These are phyloP conservation scores for Reticulitermes speratus DNA, from an alignment of 1,140 invertebrate species.

Conservation along the genomic window DNA sequence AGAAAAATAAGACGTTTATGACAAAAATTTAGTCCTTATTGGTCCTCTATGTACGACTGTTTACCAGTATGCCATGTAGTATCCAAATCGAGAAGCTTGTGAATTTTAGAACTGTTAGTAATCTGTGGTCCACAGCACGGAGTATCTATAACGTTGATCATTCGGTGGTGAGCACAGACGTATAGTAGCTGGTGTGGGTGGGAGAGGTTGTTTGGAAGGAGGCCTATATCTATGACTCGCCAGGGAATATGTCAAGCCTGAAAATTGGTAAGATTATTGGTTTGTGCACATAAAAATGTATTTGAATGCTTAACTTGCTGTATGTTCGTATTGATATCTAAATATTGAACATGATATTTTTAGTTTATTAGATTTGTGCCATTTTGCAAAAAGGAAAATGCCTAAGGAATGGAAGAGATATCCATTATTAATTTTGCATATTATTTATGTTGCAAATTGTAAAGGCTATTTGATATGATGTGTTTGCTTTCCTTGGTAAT, in stretches of 20 bases:
- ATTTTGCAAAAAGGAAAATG: background rate
- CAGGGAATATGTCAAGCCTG: slow-evolving; percentile 63
- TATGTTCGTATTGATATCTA: background rate
- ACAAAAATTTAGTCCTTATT: no score
- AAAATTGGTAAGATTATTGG: slow-evolving; percentile 57
- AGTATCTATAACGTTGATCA: background rate
- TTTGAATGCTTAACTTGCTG: background rate
- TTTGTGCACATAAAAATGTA: background rate
- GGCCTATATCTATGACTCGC: slow-evolving; percentile 43
- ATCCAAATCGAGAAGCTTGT: background rate
- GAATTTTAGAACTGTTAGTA: background rate
- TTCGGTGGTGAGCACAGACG: background rate
- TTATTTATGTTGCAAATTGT: background rate
- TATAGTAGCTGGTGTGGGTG: slow-evolving; percentile 5
- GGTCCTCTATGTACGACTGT: background rate
- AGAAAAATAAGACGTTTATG: no score
- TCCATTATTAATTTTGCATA: background rate
- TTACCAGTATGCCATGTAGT: background rate
- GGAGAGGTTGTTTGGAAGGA: slow-evolving; percentile 20
- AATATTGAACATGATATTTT: background rate
- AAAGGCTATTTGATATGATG: background rate
- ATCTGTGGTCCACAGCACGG: background rate
- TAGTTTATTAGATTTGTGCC: background rate
- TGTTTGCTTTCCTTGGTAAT: background rate
- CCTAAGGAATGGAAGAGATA: background rate